phyloP scores from a whole-genome alignment of 1,140 invertebrate species.

The Drosophila melanogaster region Release_6_plus_ISO1_MT NT_033777.3:29249001-29249500 shows the following conservation, averaged over 20 bases:
- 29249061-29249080: neutral
- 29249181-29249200: too few species aligned
- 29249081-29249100: neutral
- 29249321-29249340: constrained; percentile 52
- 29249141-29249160: neutral
- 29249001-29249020: neutral
- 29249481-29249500: neutral
- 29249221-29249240: too few species aligned
- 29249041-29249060: neutral
- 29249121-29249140: neutral
- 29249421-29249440: constrained; percentile 34
- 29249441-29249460: constrained; percentile 52
- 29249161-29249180: neutral
- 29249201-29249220: too few species aligned
- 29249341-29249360: constrained; percentile 8
- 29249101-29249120: neutral
- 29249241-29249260: neutral
- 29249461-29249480: constrained; percentile 8
- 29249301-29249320: constrained; percentile 54
- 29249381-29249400: constrained; percentile 11
- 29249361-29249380: constrained; percentile 51
- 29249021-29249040: neutral
- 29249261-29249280: constrained; percentile 14
- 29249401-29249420: constrained; percentile 21
- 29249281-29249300: constrained; percentile 48